These are phyloP conservation scores for Copsychus sechellarum DNA, from an alignment of 2,113 vertebrate species.

Conservation along the genomic window DNA sequence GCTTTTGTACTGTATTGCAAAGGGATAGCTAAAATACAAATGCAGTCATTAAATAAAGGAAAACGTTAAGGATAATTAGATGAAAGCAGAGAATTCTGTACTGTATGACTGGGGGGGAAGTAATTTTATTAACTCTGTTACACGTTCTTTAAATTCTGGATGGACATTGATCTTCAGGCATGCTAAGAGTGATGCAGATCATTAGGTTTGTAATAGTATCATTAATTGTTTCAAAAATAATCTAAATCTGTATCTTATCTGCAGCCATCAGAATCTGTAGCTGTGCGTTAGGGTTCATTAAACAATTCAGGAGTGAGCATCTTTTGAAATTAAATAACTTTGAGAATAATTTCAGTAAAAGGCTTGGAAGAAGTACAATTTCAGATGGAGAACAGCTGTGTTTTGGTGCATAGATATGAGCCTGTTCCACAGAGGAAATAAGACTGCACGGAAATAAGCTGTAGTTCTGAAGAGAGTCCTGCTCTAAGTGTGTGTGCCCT, in stretches of 20 bases:
- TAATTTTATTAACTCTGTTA: background rate
- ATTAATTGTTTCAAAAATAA: conserved; percentile 48
- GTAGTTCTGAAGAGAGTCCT: background rate
- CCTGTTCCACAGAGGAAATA: background rate
- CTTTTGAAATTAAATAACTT: conserved; percentile 36
- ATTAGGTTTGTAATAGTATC: conserved; percentile 19
- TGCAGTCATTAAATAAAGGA: background rate
- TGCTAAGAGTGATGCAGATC: background rate
- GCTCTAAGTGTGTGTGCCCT: background rate
- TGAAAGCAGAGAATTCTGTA: background rate
- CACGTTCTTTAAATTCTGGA: conserved; percentile 14
- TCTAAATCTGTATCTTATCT: background rate
- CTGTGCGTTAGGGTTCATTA: background rate
- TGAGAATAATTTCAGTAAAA: background rate
- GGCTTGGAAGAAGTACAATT: background rate
- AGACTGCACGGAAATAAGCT: background rate
- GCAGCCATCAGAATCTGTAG: background rate
- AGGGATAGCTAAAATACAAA: background rate
- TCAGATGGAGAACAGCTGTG: conserved; percentile 9
- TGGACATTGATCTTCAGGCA: background rate
- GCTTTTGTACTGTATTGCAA: background rate
- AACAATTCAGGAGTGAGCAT: conserved; percentile 4
- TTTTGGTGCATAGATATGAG: background rate
- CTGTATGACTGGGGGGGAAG: background rate
- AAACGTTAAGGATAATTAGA: background rate